These are phyloP conservation scores for Platycnemis pennipes DNA, from an alignment of 2,888 invertebrate genomes.

Conservation along the genomic window DNA sequence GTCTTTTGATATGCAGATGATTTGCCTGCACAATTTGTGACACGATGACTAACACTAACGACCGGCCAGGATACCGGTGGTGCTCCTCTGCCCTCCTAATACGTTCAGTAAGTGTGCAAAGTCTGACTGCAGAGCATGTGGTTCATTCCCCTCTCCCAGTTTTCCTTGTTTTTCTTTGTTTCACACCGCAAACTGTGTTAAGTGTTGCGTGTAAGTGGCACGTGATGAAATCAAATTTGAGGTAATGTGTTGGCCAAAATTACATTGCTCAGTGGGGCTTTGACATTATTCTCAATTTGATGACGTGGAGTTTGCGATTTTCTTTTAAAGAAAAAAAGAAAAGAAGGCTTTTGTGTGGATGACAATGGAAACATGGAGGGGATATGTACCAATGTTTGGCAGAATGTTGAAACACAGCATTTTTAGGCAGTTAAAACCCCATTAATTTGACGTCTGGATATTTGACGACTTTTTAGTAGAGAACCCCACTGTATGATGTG, in stretches of 20 bases:
- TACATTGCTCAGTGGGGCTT: background rate
- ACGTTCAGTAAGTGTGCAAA: slow-evolving; percentile 70
- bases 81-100: slow-evolving; percentile 71
- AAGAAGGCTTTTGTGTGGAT: background rate
- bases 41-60: slow-evolving; percentile 84
- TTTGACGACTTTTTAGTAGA: slow-evolving; percentile 57
- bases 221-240: background rate
- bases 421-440: slow-evolving; percentile 62
- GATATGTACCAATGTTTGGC: slow-evolving; percentile 63
- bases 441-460: slow-evolving; percentile 59
- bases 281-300: slow-evolving; percentile 38
- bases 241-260: background rate
- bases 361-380: slow-evolving; percentile 55
- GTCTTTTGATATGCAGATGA: slow-evolving; percentile 78
- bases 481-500: slow-evolving; percentile 60
- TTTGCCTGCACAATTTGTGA: slow-evolving; percentile 82
- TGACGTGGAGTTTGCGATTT: background rate
- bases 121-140: slow-evolving; percentile 69
- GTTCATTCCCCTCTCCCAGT: slow-evolving; percentile 68
- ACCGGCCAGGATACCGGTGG: slow-evolving; percentile 79
- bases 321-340: no score
- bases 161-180: slow-evolving; percentile 50
- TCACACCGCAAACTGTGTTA: background rate
- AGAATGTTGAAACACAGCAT: slow-evolving; percentile 63
- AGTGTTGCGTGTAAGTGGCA: background rate